Evolutionary conservation across 2,797 vertebrate genomes (phyloP).

Genomic region (Threskiornis aethiopicus): DNA sequence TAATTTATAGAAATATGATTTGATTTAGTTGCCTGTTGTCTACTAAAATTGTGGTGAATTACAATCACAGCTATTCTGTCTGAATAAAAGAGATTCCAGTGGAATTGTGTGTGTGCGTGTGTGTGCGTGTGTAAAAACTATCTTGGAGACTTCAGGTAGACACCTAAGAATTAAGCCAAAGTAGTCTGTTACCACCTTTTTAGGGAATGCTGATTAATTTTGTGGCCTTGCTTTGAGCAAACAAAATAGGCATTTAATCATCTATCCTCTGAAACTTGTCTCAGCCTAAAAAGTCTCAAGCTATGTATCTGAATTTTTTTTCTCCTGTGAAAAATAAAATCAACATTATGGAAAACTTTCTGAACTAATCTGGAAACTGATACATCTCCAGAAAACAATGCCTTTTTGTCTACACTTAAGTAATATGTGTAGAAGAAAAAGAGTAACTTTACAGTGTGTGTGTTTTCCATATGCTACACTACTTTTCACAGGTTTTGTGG

Average conservation of each 20-base stretch:
- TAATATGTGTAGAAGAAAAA: neutral
- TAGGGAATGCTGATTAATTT: neutral
- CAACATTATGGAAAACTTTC: neutral
- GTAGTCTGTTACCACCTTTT: neutral
- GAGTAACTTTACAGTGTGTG: neutral
- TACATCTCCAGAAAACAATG: neutral
- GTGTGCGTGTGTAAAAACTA: neutral
- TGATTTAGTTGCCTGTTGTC: neutral
- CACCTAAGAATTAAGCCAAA: neutral
- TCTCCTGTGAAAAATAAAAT: neutral
- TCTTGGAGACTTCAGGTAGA: neutral
- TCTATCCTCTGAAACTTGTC: neutral
- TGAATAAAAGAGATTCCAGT: neutral
- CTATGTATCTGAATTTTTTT: neutral
- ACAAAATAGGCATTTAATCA: neutral
- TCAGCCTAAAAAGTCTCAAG: neutral
- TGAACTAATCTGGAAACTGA: neutral
- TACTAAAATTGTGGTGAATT: neutral
- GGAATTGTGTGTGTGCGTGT: neutral
- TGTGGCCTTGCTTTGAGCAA: neutral
- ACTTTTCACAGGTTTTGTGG: neutral
- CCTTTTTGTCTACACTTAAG: neutral
- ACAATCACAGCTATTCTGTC: neutral
- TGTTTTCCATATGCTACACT: neutral
- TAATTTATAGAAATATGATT: neutral